Evolutionary conservation across 2,797 vertebrate genomes (phyloP).

Genomic region (Acipenser ruthenus): DNA sequence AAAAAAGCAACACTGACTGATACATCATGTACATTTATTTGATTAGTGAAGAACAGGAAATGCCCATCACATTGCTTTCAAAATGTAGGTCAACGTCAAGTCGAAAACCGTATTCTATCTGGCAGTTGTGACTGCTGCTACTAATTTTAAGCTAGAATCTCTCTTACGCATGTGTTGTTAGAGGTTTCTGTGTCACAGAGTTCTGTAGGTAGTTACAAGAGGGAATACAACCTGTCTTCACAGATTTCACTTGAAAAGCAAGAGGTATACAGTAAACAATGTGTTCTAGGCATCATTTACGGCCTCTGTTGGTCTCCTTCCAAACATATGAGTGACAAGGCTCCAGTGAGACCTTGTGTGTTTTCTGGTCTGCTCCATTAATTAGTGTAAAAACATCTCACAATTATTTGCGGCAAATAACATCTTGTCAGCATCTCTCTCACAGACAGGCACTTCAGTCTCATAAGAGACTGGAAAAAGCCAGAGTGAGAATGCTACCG

Average conservation of each 20-base stretch:
- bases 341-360: slow-evolving; percentile 18
- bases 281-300: background rate
- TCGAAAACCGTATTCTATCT: too few species aligned
- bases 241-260: slow-evolving; percentile 47
- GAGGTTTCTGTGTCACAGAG: slow-evolving; percentile 31
- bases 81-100: too few species aligned
- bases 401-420: slow-evolving; percentile 16
- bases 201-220: slow-evolving; percentile 36
- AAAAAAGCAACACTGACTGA: slow-evolving; percentile 41
- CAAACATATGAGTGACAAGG: slow-evolving; percentile 26
- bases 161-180: background rate
- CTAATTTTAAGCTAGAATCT: too few species aligned
- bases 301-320: background rate
- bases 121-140: too few species aligned
- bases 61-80: too few species aligned
- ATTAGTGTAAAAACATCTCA: slow-evolving; percentile 15
- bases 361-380: slow-evolving; percentile 28
- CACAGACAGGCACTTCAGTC: background rate
- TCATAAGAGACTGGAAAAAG: background rate
- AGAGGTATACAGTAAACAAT: slow-evolving; percentile 43
- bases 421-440: slow-evolving; percentile 11
- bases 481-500: too few species aligned
- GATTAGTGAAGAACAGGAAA: too few species aligned
- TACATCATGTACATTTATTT: slow-evolving; percentile 11
- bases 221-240: slow-evolving; percentile 48